Evolutionary conservation across 2,113 vertebrate genomes (phyloP).

Genomic region (Nothoprocta perdicaria): DNA sequence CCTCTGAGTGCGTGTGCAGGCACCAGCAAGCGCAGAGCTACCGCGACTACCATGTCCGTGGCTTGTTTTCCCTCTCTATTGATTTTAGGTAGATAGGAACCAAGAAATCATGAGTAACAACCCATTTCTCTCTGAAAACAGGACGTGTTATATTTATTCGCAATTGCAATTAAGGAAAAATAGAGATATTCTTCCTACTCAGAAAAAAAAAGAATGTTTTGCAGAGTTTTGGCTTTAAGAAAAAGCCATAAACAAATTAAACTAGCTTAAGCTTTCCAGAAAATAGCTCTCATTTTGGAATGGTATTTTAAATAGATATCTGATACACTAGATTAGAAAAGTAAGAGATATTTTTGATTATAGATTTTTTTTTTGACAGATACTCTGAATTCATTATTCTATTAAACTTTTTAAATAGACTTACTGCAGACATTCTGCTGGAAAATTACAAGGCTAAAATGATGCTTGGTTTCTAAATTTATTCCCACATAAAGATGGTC

Average conservation of each 20-base stretch:
- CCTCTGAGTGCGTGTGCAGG: background rate
- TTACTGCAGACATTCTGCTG: background rate
- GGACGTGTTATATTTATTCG: background rate
- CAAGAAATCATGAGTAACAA: background rate
- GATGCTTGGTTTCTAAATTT: background rate
- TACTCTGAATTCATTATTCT: background rate
- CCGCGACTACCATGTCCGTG: background rate
- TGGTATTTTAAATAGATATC: background rate
- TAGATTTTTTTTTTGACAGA: background rate
- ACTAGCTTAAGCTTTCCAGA: background rate
- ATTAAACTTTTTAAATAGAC: background rate
- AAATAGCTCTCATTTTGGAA: background rate
- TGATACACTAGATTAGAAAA: background rate
- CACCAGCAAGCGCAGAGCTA: background rate
- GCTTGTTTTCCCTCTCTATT: background rate
- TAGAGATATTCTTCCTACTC: background rate
- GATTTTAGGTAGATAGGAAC: background rate
- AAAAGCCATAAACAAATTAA: background rate
- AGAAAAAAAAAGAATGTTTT: background rate
- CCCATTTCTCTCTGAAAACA: background rate
- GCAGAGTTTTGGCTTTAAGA: background rate
- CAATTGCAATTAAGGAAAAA: background rate
- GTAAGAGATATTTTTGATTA: background rate
- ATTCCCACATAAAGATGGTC: background rate
- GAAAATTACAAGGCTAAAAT: background rate